Evolutionary conservation across 2,113 vertebrate genomes (phyloP).

Genomic region (Mohoua ochrocephala): DNA sequence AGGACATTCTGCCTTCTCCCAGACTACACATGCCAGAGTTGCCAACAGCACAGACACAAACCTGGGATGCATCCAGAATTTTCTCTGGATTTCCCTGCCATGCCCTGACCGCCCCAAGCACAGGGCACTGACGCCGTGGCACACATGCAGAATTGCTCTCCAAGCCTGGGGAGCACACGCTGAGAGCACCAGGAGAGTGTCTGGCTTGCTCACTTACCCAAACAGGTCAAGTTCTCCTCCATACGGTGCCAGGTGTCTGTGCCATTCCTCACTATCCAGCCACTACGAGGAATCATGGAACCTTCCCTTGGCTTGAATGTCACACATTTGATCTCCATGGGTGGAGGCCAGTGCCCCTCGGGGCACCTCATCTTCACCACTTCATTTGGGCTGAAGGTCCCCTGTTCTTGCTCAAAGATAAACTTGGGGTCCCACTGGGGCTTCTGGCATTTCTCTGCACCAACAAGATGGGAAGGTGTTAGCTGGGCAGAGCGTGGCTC

Average conservation of each 20-base stretch:
- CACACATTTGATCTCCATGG: not conserved
- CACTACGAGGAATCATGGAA: not conserved
- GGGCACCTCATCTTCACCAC: not conserved
- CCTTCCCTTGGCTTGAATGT: not conserved
- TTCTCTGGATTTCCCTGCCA: not conserved
- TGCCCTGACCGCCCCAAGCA: rapidly evolving
- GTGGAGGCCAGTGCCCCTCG: not conserved
- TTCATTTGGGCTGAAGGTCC: not conserved
- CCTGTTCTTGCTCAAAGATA: not conserved
- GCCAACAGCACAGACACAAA: not conserved
- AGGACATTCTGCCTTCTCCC: not conserved
- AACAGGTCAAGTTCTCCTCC: not conserved
- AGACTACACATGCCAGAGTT: not conserved
- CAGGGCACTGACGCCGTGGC: rapidly evolving
- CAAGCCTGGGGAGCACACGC: not conserved
- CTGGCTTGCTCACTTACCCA: not conserved
- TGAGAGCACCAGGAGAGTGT: not conserved
- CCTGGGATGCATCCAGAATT: not conserved
- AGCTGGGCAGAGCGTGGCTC: not conserved
- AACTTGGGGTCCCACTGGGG: not conserved
- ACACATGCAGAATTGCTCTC: not conserved
- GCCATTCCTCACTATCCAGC: not conserved
- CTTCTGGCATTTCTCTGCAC: constrained; percentile 19
- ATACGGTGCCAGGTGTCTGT: not conserved
- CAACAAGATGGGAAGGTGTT: not conserved